Percentiles rank a stretch among this genome's conserved stretches.
phyloP scores from a whole-genome alignment of 2,797 vertebrate genomes.

The Masticophis lateralis region DNA sequence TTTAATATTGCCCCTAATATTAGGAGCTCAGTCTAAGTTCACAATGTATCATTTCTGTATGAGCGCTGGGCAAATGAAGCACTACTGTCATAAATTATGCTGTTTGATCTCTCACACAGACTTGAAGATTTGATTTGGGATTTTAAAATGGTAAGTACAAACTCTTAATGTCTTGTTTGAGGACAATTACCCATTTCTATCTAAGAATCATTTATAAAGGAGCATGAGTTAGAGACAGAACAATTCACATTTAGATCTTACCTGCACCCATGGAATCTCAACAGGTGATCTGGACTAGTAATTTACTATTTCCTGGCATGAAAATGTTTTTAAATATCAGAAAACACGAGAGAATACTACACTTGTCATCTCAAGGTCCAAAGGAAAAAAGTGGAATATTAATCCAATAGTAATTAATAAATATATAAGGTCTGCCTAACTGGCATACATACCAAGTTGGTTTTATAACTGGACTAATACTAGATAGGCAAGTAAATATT shows the following conservation, averaged over 20 bases:
- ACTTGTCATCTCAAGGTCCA: neutral
- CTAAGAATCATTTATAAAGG: neutral
- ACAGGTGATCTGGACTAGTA: neutral
- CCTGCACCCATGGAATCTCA: neutral
- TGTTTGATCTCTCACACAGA: conserved; percentile 63
- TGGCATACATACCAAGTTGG: neutral
- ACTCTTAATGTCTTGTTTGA: neutral
- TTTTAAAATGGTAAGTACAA: conserved; percentile 83
- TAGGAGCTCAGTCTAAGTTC: neutral
- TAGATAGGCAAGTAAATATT: neutral
- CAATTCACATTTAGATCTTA: neutral
- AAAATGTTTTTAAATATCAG: neutral
- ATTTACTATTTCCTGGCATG: neutral
- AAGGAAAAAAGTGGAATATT: neutral
- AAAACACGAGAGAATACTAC: neutral
- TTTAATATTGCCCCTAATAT: neutral
- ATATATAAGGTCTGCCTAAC: neutral
- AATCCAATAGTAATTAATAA: neutral
- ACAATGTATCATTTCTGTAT: neutral
- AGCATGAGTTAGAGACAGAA: neutral
- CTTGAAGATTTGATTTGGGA: conserved; percentile 47
- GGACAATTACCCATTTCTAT: neutral
- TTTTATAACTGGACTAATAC: neutral
- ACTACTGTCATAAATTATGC: neutral
- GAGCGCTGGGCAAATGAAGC: neutral